Percentiles rank a stretch among this genome's conserved stretches.
Evolutionary conservation across 1,140 invertebrate species (phyloP).

Genomic region (Eufriesea mexicana): DNA sequence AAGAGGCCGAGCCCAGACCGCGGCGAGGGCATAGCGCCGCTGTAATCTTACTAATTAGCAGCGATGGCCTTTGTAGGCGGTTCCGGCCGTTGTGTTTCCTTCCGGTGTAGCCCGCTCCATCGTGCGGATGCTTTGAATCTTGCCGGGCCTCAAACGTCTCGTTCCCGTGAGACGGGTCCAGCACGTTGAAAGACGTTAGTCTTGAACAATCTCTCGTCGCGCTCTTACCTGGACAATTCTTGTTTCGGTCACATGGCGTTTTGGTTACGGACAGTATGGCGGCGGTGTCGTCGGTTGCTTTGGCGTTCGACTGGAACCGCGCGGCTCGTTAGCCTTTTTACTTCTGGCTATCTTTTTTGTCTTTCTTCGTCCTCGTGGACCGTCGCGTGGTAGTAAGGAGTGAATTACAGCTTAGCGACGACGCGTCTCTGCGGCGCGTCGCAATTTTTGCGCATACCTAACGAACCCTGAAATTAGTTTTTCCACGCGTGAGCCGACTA

Average conservation of each 20-base stretch:
- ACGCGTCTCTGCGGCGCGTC: neutral
- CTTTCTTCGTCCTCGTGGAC: conserved; percentile 6
- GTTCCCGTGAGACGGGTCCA: neutral
- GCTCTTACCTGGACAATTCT: neutral
- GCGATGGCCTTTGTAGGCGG: conserved; percentile 37
- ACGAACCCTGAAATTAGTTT: conserved; percentile 60
- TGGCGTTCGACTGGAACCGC: neutral
- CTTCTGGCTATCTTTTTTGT: neutral
- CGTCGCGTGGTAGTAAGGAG: conserved; percentile 21
- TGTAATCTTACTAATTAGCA: conserved; percentile 55
- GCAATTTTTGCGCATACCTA: conserved; percentile 55
- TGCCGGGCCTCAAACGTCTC: neutral
- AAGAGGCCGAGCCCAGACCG: neutral
- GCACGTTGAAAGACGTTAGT: neutral
- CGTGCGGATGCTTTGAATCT: conserved; percentile 10
- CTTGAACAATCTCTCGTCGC: neutral
- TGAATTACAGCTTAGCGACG: conserved; percentile 52
- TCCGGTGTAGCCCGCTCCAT: conserved; percentile 4
- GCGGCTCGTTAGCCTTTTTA: conserved; percentile 27
- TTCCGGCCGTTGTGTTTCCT: conserved; percentile 26
- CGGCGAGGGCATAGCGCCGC: neutral
- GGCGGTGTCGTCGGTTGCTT: neutral
- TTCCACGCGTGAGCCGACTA: conserved; percentile 37
- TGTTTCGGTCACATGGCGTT: neutral
- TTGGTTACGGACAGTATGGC: neutral